Base-by-base conservation (phyloP, 2,113 vertebrate species). In the Symphodus melops region DNA sequence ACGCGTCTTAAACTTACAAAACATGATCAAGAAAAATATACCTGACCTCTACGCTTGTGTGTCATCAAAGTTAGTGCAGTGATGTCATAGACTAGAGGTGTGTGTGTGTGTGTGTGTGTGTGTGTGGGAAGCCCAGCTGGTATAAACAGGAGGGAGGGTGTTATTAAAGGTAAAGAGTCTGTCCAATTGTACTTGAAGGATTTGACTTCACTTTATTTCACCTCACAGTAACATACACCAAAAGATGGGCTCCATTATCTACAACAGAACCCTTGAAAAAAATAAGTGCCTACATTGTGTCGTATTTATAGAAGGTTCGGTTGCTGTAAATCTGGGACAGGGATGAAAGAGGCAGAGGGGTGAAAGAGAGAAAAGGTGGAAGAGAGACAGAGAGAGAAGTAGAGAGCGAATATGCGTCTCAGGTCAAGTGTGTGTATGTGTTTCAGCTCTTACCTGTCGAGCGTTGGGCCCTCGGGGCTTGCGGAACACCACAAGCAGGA, bases 401-500 rank as follows among this genome's bases (percentile, higher is more conserved):
- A 13, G 42, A 65, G 54, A 10, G 28, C 2, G 33, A 51, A 14
- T 55, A 19, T 58, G 46, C 65, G 28, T 53, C 41, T 54, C 36
- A 69, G 46, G 37, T 21, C 20, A 20, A n/a, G 52, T 52, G 41
- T 52, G 33, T 53, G 14, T 33, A 55, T 73, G 33, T 59, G 64
- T 55, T 60, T 82, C 17, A 49, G 58, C 36, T 59, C 20, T 51
- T 92, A 95, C 94, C 94, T 94, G 91, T 80, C 82, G 86, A 70
- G 88, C 12, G 10, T 85, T 67, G 17, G 91, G 87, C 56, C 85
- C 86, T 7, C 66, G 87, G 63, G 90, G 92, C 61, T 91, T 93
- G 71, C 87, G 91, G 59, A 95, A 86, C 54, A 94, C 90, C 56
- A 75, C 83, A 42, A 96, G 82, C 74, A 99, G 92, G 87, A 99